Evolutionary conservation across 2,888 invertebrate species (phyloP).

Genomic region (Heliconius aoede): DNA sequence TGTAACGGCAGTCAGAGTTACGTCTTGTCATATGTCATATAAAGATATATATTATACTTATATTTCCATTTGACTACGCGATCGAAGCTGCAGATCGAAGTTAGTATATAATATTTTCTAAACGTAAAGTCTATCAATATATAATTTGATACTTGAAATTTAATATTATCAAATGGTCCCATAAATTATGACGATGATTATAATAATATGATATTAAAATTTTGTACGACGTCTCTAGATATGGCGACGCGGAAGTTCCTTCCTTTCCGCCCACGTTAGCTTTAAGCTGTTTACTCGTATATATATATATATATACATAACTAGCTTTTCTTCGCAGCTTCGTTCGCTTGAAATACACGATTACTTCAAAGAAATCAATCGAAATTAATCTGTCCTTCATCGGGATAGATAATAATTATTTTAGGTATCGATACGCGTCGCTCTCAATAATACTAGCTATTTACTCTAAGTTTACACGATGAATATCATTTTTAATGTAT

Average conservation of each 20-base stretch:
- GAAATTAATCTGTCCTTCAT: too few relatives aligned
- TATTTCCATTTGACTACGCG: too few relatives aligned
- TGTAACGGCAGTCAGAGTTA: not conserved
- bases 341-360: not conserved
- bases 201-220: constrained; percentile 27
- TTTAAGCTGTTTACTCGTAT: constrained; percentile 18
- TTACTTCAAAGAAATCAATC: too few relatives aligned
- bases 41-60: too few relatives aligned
- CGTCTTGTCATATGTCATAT: not conserved
- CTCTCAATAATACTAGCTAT: not conserved
- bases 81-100: too few relatives aligned
- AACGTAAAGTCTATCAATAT: not conserved
- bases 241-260: constrained; percentile 35
- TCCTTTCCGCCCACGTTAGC: constrained; percentile 35
- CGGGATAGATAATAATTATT: too few relatives aligned
- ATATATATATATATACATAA: too few relatives aligned
- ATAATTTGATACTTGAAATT: not conserved
- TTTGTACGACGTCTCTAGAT: constrained; percentile 18
- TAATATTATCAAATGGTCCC: not conserved
- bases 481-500: not conserved
- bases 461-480: not conserved
- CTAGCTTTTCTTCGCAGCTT: not conserved
- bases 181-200: constrained; percentile 16
- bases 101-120: too few relatives aligned
- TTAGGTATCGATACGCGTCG: too few relatives aligned